These are phyloP conservation scores for Altica lythri DNA, from an alignment of 2,888 invertebrate genomes.

Conservation along the genomic window DNA sequence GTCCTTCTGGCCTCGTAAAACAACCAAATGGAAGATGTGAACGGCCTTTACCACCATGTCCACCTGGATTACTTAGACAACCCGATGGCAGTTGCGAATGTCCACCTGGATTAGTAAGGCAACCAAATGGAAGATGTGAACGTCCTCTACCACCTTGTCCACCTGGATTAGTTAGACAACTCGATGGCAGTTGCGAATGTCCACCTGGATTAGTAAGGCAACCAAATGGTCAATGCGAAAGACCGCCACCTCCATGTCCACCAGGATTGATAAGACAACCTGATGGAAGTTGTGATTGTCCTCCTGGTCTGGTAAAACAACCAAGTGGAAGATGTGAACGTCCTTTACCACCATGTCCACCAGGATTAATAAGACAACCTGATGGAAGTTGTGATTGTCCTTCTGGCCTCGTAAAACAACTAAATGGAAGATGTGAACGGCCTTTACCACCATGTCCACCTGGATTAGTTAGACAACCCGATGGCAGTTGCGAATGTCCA, in stretches of 20 bases:
- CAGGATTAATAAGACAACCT: slow-evolving; percentile 4
- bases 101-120: slow-evolving; percentile 21
- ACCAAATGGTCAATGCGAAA: slow-evolving; percentile 12
- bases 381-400: slow-evolving; percentile 22
- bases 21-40: slow-evolving; percentile 25
- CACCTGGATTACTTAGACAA: slow-evolving; percentile 10
- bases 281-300: slow-evolving; percentile 8
- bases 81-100: slow-evolving; percentile 18
- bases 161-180: slow-evolving; percentile 19
- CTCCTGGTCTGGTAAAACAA: no score
- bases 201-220: slow-evolving; percentile 2
- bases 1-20: slow-evolving; percentile 27
- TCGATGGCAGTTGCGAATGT: slow-evolving; percentile 16
- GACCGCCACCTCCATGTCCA: slow-evolving; percentile 12
- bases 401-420: slow-evolving; percentile 1
- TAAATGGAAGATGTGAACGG: slow-evolving; percentile 10
- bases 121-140: slow-evolving; percentile 26
- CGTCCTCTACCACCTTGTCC: slow-evolving; percentile 28
- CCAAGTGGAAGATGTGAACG: slow-evolving; percentile 12
- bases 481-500: slow-evolving; percentile 31
- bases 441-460: slow-evolving; percentile 20
- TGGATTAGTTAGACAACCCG: slow-evolving; percentile 17
- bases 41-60: no score
- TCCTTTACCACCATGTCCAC: slow-evolving; percentile 24
- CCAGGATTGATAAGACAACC: slow-evolving; percentile 4